Evolutionary conservation across 2,888 invertebrate species (phyloP), one percentile per base, ranked within the genome.

Genomic region (Galeruca laticollis): DNA sequence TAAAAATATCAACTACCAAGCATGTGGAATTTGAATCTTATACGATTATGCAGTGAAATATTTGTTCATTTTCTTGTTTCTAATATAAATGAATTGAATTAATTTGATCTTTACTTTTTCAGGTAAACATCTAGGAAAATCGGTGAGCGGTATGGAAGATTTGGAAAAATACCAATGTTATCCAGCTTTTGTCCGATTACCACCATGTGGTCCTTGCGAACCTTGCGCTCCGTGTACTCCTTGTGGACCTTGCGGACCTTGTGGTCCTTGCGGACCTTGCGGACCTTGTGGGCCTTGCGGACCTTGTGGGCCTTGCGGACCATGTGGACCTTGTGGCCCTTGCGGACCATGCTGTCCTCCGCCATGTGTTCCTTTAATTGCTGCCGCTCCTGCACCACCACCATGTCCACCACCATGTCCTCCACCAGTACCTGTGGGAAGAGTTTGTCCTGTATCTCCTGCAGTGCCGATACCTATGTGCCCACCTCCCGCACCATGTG

Each of bases 161-260:
- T 61, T 81, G 54, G 82, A 82, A 60, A 80, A 82, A 70, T 84
- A 84, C 70, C 80, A 83, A 70, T 84, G 84, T 70, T 84, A 82
- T 70, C 84, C 84, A 8, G 84, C 83, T 3, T 81, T 80, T 64
- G 73, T 80, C 26, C 76, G 77, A 26, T 63, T 81, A 31, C 81
- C 81, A 6, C 61, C 76, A 15, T 81, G 80, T 64, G 69, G 75
- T 8, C 79, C 79, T 0, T 71, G 73, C 37, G 69, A 60, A 20
- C 63, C 63, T 4, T n/a, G 60, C 9, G 43, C 49, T 5, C 43
- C 62, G 2, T 33, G 37, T 54, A 20, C 52, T 26, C 40, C 35
- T 9, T 60, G 61, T 18, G 52, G 49, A 31, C 68, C 71, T 3
- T 54, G 63, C 21, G 26, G 60, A 18, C 56, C 70, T 15, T 67